Conservation (phyloP, 2,797 vertebrate species). For the Danio kyathit region DNA sequence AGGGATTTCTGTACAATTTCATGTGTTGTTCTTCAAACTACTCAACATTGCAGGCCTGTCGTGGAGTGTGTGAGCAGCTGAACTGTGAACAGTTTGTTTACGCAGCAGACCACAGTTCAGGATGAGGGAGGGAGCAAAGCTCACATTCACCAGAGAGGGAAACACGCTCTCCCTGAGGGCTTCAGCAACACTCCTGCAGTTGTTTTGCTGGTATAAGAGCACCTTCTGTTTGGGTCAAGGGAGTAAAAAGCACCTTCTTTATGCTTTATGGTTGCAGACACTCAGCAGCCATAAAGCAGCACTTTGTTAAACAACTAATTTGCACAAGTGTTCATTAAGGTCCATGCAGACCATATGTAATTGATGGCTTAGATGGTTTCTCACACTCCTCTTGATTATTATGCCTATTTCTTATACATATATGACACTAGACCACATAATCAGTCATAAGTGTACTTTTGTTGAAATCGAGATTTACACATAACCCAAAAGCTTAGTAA, state of each 20-base stretch:
- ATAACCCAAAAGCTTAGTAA: no score
- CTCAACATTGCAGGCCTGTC: conserved; percentile 16
- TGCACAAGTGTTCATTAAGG: conserved; percentile 40
- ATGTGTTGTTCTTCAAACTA: conserved; percentile 8
- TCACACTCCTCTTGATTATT: neutral
- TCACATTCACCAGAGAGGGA: conserved; percentile 9
- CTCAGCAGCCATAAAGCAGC: conserved; percentile 35
- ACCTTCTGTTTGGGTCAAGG: conserved; percentile 59
- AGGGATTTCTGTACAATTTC: conserved; percentile 29
- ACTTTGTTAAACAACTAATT: conserved; percentile 48
- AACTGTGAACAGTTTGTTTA: conserved; percentile 56
- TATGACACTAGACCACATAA: no score
- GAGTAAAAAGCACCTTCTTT: conserved; percentile 57
- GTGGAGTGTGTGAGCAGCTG: conserved; percentile 29
- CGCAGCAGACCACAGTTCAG: conserved; percentile 43
- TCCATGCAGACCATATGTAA: conserved; percentile 20
- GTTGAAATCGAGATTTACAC: no score
- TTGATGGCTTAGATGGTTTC: conserved; percentile 27
- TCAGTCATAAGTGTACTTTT: no score
- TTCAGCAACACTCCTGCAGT: conserved; percentile 56
- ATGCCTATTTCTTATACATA: neutral
- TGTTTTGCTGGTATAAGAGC: conserved; percentile 61
- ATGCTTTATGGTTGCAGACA: conserved; percentile 51
- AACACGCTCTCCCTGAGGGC: conserved; percentile 32
- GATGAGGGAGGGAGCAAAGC: conserved; percentile 7